Evolutionary conservation across 2,797 vertebrate species (phyloP).

Genomic region (Labroides dimidiatus): DNA sequence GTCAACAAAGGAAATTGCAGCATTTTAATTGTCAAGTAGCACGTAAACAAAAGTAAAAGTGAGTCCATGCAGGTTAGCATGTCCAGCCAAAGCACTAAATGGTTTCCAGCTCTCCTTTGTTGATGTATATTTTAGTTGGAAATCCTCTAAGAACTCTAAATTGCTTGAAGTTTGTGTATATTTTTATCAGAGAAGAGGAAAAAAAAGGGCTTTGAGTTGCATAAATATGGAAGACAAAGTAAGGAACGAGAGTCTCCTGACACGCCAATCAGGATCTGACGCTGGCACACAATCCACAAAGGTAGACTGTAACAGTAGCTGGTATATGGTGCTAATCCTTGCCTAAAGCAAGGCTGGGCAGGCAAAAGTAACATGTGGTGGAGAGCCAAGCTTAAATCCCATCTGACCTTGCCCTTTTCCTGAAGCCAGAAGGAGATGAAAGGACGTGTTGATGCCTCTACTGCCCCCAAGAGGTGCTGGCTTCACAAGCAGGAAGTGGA

Average conservation of each 20-base stretch:
- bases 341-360: constrained; percentile 76
- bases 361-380: constrained; percentile 74
- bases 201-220: constrained; percentile 46
- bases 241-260: constrained; percentile 42
- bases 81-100: constrained; percentile 45
- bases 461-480: constrained; percentile 75
- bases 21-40: constrained; percentile 4
- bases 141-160: constrained; percentile 57
- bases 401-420: constrained; percentile 78
- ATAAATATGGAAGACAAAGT: constrained; percentile 45
- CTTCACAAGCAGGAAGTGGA: constrained; percentile 59
- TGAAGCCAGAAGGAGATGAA: constrained; percentile 70
- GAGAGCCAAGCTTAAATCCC: constrained; percentile 80
- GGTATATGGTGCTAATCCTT: constrained; percentile 77
- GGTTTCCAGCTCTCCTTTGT: constrained; percentile 27
- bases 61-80: constrained; percentile 27
- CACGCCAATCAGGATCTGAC: constrained; percentile 59
- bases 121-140: constrained; percentile 46
- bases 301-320: constrained; percentile 75
- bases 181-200: constrained; percentile 43
- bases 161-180: constrained; percentile 51
- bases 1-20: constrained; percentile 7
- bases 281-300: constrained; percentile 56
- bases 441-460: constrained; percentile 71
- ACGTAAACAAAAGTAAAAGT: constrained; percentile 22